Evolutionary conservation across 2,113 vertebrate species (phyloP), one percentile per base, ranked within the genome.

Genomic region (Mustelus asterias): DNA sequence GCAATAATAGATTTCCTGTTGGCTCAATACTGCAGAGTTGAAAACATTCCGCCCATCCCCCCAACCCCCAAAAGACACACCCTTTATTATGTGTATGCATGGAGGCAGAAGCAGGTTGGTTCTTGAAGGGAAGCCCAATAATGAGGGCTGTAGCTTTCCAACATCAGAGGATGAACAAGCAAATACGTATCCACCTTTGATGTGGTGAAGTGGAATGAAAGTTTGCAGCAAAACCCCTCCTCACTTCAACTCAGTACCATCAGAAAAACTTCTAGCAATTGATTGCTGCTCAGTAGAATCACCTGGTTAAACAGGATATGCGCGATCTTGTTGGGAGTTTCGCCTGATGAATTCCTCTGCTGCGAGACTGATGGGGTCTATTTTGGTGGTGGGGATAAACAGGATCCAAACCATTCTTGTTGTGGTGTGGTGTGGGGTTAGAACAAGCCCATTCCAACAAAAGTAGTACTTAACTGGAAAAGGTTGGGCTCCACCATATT

Each of bases 21-120:
- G 37, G 65, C 65, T 94, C 37, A 94, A 94, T 94, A 94, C 63
- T 94, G 90, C 90, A 94, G 92, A 94, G 92, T 94, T 94, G 92
- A 69, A 67, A 37, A 94, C 20, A 94, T 69, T 69, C 10, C 10
- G 1, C 29, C 10, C 20, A 22, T n/a, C 58, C 65, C 92, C 18
- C 92, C 63, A 8, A 24, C 90, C 1, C 26, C 10, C 10, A 58
- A 33, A 29, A 54, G 60, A 60, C 58, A 29, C 37, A 20, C 80
- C 26, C 54, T 29, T 90, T 33, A 5, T 60, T 69, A 33, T n/a
- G 33, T 44, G 92, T 26, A n/a, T 70, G 92, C 4, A 20, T 69
- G 65, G 60, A 44, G 33, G 58, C n/a, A 93, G 90, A 93, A 93
- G 14, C 90, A 67, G 54, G 60, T 90, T 90, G 60, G 16, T 67